Percentiles rank a stretch among this genome's conserved stretches.
Evolutionary conservation across 2,797 vertebrate species (phyloP).

Genomic region (Dicrostonyx torquatus): DNA sequence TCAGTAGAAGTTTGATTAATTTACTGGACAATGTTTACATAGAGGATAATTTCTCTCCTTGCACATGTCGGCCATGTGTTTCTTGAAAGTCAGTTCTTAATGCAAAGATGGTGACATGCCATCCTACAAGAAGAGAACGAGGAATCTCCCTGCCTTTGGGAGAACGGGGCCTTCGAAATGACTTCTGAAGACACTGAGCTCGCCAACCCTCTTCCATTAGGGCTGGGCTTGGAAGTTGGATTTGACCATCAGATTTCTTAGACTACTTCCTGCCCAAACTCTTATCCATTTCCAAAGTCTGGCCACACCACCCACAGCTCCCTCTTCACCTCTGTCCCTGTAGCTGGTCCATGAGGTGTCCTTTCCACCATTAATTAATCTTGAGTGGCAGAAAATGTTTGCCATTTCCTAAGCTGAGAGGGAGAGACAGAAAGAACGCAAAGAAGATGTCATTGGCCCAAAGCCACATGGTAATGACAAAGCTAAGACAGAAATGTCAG

Average conservation of each 20-base stretch:
- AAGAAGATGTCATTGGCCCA: not conserved
- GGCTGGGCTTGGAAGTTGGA: not conserved
- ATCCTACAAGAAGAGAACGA: not conserved
- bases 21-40: constrained; percentile 70
- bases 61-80: constrained; percentile 51
- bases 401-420: not conserved
- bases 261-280: constrained; percentile 28
- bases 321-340: not conserved
- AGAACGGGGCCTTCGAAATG: not conserved
- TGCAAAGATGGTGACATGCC: not conserved
- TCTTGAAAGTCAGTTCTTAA: constrained; percentile 40
- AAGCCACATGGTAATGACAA: not conserved
- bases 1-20: constrained; percentile 73
- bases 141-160: not conserved
- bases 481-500: not conserved
- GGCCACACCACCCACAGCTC: not conserved
- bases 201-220: not conserved
- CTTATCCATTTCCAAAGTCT: not conserved
- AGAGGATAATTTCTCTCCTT: constrained; percentile 62
- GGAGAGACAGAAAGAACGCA: not conserved
- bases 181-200: not conserved
- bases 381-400: not conserved
- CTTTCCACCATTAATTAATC: not conserved
- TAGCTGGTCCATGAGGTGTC: not conserved
- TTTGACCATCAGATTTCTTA: constrained; percentile 45